phyloP scores from a whole-genome alignment of 2,113 vertebrate genomes.

The Dissostichus mawsoni region DNA sequence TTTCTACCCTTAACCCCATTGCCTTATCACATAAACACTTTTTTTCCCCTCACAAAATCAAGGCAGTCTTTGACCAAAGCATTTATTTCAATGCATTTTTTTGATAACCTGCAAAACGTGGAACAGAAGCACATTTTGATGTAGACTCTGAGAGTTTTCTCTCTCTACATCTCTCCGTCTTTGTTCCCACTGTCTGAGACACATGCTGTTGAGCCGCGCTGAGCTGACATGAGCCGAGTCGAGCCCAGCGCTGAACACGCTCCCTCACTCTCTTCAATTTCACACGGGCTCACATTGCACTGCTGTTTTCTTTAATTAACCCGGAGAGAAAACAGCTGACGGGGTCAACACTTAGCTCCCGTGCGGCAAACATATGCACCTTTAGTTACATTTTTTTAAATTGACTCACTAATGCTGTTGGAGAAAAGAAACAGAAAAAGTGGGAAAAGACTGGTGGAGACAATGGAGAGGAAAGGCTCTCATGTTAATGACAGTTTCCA shows the following conservation, averaged over 20 bases:
- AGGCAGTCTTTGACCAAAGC: too few species aligned
- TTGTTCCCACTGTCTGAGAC: conserved; percentile 78
- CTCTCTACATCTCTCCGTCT: conserved; percentile 58
- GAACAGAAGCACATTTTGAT: conserved; percentile 33
- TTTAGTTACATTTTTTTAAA: conserved; percentile 73
- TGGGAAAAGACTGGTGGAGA: conserved; percentile 37
- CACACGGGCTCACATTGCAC: conserved; percentile 82
- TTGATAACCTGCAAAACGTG: conserved; percentile 59
- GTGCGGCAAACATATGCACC: conserved; percentile 69
- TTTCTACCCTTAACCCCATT: not conserved
- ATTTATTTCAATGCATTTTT: conserved; percentile 10
- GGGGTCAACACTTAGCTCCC: conserved; percentile 82
- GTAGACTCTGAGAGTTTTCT: conserved; percentile 49
- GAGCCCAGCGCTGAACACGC: conserved; percentile 69
- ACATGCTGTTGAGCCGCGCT: conserved; percentile 75
- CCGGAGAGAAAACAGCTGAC: conserved; percentile 85
- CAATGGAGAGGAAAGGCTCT: conserved; percentile 43
- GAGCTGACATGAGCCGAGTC: conserved; percentile 78
- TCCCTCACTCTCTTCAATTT: conserved; percentile 76
- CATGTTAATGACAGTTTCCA: conserved; percentile 67
- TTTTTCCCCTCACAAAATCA: too few species aligned
- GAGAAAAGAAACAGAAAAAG: conserved; percentile 33
- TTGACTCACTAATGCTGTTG: conserved; percentile 28
- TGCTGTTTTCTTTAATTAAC: conserved; percentile 88
- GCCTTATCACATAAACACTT: conserved; percentile 9